A percentile compares a stretch with the other conserved stretches of the same genome.
These are phyloP conservation scores for Condylura cristata DNA, from an alignment of 2,113 vertebrate species.

Conservation along the genomic window DNA sequence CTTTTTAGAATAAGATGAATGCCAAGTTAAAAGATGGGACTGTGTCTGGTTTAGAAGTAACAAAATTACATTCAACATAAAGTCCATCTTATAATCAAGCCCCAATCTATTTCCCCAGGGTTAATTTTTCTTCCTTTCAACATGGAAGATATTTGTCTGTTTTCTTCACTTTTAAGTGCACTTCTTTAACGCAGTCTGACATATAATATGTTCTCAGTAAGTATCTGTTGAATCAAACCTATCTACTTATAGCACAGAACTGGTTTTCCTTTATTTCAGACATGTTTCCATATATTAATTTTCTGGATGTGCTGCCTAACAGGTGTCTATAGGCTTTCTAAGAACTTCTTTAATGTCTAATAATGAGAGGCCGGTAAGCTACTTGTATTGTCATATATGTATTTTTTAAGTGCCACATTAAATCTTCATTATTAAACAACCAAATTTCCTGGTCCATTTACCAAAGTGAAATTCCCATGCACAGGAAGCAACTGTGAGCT, in stretches of 20 bases:
- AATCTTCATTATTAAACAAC: neutral
- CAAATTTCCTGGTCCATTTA: neutral
- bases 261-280: neutral
- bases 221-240: neutral
- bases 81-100: neutral
- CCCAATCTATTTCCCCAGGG: neutral
- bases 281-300: neutral
- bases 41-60: neutral
- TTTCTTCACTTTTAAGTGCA: neutral
- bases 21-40: neutral
- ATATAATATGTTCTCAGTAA: neutral
- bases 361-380: constrained; percentile 5
- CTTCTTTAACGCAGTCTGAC: neutral
- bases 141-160: neutral
- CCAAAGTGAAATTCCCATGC: neutral
- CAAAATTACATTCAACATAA: neutral
- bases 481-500: neutral
- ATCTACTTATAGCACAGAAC: neutral
- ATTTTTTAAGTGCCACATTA: neutral
- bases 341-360: neutral
- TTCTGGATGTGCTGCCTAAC: neutral
- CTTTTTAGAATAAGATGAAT: neutral
- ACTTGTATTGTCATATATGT: neutral
- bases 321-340: neutral
- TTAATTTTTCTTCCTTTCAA: neutral